A percentile compares a stretch with the other conserved stretches of the same genome.
Evolutionary conservation across 1,140 invertebrate species (phyloP).

Genomic region (Neodiprion fabricii): DNA sequence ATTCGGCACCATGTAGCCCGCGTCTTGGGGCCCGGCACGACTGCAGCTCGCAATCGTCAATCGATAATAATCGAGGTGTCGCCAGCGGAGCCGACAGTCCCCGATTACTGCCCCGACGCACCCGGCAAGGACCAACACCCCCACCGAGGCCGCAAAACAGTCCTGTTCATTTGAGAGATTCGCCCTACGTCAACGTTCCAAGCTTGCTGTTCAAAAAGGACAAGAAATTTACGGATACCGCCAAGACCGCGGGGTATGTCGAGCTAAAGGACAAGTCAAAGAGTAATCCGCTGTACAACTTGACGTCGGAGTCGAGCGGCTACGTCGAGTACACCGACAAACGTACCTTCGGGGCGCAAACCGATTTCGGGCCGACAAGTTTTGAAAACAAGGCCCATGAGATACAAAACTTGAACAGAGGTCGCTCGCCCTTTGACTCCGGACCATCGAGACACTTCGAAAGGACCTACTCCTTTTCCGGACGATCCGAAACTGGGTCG

Average conservation of each 20-base stretch:
- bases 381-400: conserved; percentile 34
- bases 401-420: conserved; percentile 29
- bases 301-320: conserved; percentile 55
- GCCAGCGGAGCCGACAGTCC: conserved; percentile 68
- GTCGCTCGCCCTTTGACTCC: conserved; percentile 40
- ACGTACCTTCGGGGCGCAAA: conserved; percentile 35
- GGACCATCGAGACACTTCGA: conserved; percentile 43
- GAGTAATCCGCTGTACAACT: conserved; percentile 48
- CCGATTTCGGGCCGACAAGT: conserved; percentile 36
- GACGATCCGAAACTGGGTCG: conserved; percentile 5
- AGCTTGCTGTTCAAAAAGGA: conserved; percentile 55
- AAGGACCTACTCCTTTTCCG: conserved; percentile 41
- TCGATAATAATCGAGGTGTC: conserved; percentile 11
- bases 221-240: conserved; percentile 47
- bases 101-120: conserved; percentile 68
- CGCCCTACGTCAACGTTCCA: conserved; percentile 61
- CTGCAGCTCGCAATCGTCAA: conserved; percentile 26
- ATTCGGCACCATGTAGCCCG: conserved; percentile 60
- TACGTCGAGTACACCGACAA: conserved; percentile 55
- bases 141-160: conserved; percentile 57
- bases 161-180: conserved; percentile 40
- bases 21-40: conserved; percentile 43
- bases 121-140: conserved; percentile 65
- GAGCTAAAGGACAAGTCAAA: conserved; percentile 47
- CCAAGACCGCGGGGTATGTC: conserved; percentile 50